A percentile compares a stretch with the other conserved stretches of the same genome.
phyloP scores from a whole-genome alignment of 2,113 vertebrate genomes.

The Seriola aureovittata region DNA sequence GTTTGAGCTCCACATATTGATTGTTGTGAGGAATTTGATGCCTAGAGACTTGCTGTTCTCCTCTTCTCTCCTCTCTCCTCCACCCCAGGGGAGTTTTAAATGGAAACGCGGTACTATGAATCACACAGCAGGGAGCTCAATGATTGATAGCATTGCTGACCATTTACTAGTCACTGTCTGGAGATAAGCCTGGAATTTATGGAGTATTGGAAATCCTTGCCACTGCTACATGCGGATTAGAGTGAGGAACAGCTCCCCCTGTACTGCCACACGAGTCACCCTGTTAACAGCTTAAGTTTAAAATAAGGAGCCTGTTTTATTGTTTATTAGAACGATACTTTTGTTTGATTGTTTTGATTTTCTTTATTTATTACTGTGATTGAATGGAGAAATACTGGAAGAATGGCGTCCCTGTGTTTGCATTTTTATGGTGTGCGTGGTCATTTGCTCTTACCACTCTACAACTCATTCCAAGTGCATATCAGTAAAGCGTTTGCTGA shows the following conservation, averaged over 20 bases:
- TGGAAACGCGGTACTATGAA: constrained; percentile 86
- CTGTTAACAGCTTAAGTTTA: constrained; percentile 57
- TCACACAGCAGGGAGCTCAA: constrained; percentile 80
- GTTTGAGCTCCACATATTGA: constrained; percentile 75
- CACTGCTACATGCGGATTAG: constrained; percentile 78
- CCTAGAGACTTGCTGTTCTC: constrained; percentile 70
- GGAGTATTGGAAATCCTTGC: constrained; percentile 77
- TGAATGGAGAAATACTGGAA: neutral
- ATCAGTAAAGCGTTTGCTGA: constrained; percentile 44
- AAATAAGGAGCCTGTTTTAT: constrained; percentile 50
- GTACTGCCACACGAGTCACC: constrained; percentile 42
- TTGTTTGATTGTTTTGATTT: constrained; percentile 7
- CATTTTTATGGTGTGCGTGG: constrained; percentile 26
- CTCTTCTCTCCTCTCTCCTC: constrained; percentile 54
- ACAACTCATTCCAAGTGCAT: constrained; percentile 42
- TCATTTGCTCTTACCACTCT: constrained; percentile 42
- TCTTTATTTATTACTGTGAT: constrained; percentile 14
- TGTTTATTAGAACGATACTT: constrained; percentile 61
- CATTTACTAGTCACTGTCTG: constrained; percentile 84
- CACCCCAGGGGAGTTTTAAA: constrained; percentile 78
- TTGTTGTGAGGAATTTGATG: constrained; percentile 79
- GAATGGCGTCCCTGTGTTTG: constrained; percentile 1
- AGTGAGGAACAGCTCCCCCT: constrained; percentile 60
- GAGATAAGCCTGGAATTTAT: constrained; percentile 82
- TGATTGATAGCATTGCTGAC: constrained; percentile 85